Percentiles rank a stretch among this genome's conserved stretches.
phyloP scores from a whole-genome alignment of 2,113 vertebrate species.

The Antechinus flavipes region DNA sequence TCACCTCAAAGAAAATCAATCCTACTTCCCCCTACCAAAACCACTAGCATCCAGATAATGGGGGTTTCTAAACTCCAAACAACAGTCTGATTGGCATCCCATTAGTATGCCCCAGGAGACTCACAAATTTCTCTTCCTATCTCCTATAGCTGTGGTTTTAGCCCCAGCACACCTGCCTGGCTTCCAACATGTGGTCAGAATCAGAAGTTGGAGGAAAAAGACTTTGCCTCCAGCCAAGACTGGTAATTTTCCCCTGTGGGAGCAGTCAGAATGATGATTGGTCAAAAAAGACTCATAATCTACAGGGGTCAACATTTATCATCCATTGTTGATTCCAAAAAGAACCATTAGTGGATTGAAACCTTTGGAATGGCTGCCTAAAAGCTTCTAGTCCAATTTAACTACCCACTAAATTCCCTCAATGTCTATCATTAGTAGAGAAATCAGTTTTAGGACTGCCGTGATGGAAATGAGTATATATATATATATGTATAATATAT shows the following conservation, averaged over 20 bases:
- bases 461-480: not conserved
- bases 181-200: constrained; percentile 34
- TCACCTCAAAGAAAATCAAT: constrained; percentile 55
- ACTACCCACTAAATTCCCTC: constrained; percentile 33
- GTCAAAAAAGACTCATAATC: not conserved
- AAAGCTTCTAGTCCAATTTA: constrained; percentile 30
- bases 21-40: constrained; percentile 37
- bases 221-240: constrained; percentile 42
- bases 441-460: constrained; percentile 43
- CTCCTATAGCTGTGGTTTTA: constrained; percentile 35
- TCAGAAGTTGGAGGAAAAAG: constrained; percentile 42
- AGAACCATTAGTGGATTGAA: not conserved
- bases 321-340: not conserved
- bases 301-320: constrained; percentile 5
- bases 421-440: constrained; percentile 20
- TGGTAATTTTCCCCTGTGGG: constrained; percentile 29
- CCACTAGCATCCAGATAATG: constrained; percentile 44
- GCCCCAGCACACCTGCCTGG: not conserved
- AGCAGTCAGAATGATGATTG: constrained; percentile 44
- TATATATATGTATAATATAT: too few relatives aligned
- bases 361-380: not conserved
- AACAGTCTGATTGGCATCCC: constrained; percentile 22
- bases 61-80: constrained; percentile 51
- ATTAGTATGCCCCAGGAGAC: constrained; percentile 51
- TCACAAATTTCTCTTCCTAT: constrained; percentile 12